Percentiles rank a stretch among this genome's conserved stretches.
phyloP scores from a whole-genome alignment of 2,888 invertebrate genomes.

The Orthosia gracilis region DNA sequence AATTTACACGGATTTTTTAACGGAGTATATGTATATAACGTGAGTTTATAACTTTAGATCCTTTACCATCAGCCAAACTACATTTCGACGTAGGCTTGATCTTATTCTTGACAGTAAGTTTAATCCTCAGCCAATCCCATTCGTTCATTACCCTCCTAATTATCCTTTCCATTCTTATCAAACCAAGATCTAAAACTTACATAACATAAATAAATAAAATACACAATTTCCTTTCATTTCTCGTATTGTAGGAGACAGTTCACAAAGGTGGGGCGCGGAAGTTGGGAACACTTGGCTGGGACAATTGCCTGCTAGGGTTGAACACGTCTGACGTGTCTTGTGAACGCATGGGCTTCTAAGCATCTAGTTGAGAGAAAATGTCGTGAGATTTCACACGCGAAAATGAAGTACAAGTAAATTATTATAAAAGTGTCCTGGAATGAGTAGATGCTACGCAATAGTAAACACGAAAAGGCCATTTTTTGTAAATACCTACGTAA shows the following conservation, averaged over 20 bases:
- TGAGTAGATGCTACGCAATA: not conserved
- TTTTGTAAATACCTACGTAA: too few species aligned
- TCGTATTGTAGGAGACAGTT: conserved; percentile 39
- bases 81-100: not conserved
- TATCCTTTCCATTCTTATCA: not conserved
- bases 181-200: not conserved
- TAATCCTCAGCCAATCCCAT: not conserved
- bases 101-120: not conserved
- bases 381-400: not conserved
- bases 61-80: not conserved
- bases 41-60: not conserved
- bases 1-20: too few species aligned
- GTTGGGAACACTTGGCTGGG: conserved; percentile 54
- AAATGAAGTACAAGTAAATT: conserved; percentile 18
- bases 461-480: too few species aligned
- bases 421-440: not conserved
- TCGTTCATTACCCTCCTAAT: not conserved
- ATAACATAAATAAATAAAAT: conserved; percentile 14
- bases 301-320: conserved; percentile 57
- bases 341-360: conserved; percentile 24
- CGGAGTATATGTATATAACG: too few species aligned
- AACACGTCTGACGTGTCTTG: conserved; percentile 30
- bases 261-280: conserved; percentile 46
- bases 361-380: conserved; percentile 40
- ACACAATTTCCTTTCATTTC: conserved; percentile 31